Percentiles rank a stretch among this genome's conserved stretches.
phyloP scores from a whole-genome alignment of 2,113 vertebrate species.

The Pontoporia blainvillei region DNA sequence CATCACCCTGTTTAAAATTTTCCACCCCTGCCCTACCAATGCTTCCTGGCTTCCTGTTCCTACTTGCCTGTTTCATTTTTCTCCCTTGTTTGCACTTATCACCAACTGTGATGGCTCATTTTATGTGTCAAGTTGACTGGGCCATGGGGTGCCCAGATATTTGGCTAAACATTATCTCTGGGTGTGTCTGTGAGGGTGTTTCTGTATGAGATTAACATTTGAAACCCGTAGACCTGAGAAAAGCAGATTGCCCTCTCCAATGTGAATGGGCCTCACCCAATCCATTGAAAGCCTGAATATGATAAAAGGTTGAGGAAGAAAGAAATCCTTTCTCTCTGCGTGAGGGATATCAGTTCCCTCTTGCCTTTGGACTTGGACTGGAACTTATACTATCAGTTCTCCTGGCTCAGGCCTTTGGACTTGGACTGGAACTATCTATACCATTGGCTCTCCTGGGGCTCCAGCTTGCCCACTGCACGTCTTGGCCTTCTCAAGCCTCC shows the following conservation, averaged over 20 bases:
- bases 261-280: background rate
- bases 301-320: background rate
- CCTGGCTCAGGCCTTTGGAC: background rate
- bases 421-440: background rate
- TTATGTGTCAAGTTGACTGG: background rate
- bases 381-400: background rate
- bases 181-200: background rate
- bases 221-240: background rate
- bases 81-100: background rate
- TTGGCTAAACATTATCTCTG: background rate
- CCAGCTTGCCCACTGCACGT: background rate
- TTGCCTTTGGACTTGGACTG: background rate
- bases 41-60: background rate
- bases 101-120: background rate
- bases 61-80: background rate
- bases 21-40: background rate
- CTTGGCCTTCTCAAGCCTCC: background rate
- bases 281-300: background rate
- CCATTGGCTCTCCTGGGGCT: background rate
- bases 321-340: background rate
- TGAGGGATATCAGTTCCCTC: background rate
- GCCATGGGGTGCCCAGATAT: background rate
- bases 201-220: background rate
- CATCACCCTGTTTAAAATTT: background rate
- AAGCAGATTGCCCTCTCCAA: background rate